These are phyloP conservation scores for Prionace glauca DNA, from an alignment of 2,797 vertebrate genomes.

Conservation along the genomic window DNA sequence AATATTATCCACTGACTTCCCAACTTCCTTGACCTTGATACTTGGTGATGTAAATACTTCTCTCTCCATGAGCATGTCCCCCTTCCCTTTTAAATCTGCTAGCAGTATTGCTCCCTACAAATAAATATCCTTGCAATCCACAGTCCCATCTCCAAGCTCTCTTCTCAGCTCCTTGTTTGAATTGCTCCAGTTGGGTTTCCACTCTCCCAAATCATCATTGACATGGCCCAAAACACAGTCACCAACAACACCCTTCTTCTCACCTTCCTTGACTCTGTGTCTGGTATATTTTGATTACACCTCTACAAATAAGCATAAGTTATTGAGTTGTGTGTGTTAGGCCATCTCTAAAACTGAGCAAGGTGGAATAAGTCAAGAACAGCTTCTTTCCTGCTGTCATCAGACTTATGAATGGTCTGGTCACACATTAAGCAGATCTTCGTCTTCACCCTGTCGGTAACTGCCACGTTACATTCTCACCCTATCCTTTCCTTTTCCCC, in stretches of 20 bases:
- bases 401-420: too few species aligned
- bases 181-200: not conserved
- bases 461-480: too few species aligned
- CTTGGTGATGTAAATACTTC: not conserved
- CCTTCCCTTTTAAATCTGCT: not conserved
- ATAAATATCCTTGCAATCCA: not conserved
- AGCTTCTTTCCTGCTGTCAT: too few species aligned
- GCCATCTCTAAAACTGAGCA: not conserved
- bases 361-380: not conserved
- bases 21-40: too few species aligned
- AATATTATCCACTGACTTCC: not conserved
- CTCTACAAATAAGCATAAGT: not conserved
- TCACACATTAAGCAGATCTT: too few species aligned
- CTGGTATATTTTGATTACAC: not conserved
- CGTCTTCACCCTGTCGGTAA: too few species aligned
- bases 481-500: too few species aligned
- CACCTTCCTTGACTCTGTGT: too few species aligned
- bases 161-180: not conserved
- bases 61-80: not conserved
- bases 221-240: not conserved
- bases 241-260: not conserved
- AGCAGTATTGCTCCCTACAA: not conserved
- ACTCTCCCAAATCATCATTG: not conserved
- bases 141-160: not conserved
- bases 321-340: not conserved